Percentiles rank a stretch among this genome's conserved stretches.
Conservation (phyloP, 2,113 vertebrate genomes). For the Phalacrocorax aristotelis region DNA sequence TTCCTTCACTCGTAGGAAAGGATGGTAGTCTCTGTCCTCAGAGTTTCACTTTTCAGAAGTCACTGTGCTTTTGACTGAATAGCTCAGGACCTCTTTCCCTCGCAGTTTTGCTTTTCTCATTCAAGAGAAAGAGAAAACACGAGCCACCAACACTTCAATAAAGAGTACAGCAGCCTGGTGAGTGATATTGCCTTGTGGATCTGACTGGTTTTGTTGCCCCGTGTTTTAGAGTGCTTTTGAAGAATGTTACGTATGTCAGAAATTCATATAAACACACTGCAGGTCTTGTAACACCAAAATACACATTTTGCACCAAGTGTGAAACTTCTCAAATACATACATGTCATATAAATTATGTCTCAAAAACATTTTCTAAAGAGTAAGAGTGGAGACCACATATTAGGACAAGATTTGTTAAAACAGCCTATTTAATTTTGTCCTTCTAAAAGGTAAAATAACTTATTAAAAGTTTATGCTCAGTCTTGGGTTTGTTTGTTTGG, state of each 20-base stretch:
- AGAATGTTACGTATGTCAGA: background rate
- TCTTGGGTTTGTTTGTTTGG: background rate
- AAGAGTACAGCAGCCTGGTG: background rate
- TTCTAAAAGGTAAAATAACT: background rate
- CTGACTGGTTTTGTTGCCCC: background rate
- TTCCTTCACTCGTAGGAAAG: background rate
- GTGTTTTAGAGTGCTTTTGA: background rate
- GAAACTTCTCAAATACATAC: background rate
- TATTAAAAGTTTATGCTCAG: background rate
- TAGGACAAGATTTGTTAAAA: background rate
- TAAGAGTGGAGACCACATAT: background rate
- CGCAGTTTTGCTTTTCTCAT: background rate
- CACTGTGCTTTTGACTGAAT: background rate
- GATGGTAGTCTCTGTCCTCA: background rate
- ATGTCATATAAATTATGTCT: background rate
- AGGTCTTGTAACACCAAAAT: slow-evolving; percentile 26
- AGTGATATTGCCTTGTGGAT: background rate
- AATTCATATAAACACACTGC: slow-evolving; percentile 22
- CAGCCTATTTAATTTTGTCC: background rate
- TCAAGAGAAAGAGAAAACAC: background rate
- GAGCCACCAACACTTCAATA: background rate
- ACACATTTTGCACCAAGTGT: background rate
- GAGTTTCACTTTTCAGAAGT: background rate
- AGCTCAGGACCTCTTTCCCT: background rate
- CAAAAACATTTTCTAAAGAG: background rate